These are phyloP conservation scores for Mesembrinibis cayennensis DNA, from an alignment of 2,113 vertebrate species.

Conservation along the genomic window DNA sequence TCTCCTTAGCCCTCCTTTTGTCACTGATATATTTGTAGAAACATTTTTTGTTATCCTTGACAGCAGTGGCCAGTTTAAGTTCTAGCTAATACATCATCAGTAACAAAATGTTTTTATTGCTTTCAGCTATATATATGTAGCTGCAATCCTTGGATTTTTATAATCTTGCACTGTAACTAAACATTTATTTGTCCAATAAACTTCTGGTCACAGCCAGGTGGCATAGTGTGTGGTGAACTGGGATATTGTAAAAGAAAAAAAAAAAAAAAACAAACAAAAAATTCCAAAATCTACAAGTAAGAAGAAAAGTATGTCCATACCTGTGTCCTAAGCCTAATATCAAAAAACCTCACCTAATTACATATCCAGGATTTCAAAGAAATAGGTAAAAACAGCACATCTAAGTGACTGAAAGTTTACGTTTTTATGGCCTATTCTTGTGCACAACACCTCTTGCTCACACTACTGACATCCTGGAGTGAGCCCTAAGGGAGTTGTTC, in stretches of 20 bases:
- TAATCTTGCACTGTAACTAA: neutral
- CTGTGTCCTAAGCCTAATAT: neutral
- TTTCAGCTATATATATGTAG: neutral
- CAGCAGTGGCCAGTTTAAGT: no score
- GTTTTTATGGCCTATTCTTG: slow-evolving; percentile 66
- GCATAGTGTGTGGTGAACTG: neutral
- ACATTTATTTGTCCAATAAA: neutral
- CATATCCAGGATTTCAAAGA: slow-evolving; percentile 12
- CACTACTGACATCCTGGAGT: slow-evolving; percentile 60
- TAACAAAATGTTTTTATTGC: neutral
- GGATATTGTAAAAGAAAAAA: neutral
- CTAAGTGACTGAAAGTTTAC: slow-evolving; percentile 66
- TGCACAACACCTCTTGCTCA: slow-evolving; percentile 38
- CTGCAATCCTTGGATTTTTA: neutral
- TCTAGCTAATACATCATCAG: neutral
- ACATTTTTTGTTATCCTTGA: no score
- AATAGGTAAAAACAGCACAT: slow-evolving; percentile 39
- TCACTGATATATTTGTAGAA: no score
- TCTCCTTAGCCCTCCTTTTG: no score
- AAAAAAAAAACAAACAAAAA: neutral
- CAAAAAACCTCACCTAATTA: slow-evolving; percentile 11
- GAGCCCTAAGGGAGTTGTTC: slow-evolving; percentile 72
- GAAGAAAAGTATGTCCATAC: neutral
- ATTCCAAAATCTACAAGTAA: neutral
- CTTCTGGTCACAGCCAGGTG: neutral